Conservation (phyloP, 1,140 invertebrate genomes). For the Drosophila pandora region DNA sequence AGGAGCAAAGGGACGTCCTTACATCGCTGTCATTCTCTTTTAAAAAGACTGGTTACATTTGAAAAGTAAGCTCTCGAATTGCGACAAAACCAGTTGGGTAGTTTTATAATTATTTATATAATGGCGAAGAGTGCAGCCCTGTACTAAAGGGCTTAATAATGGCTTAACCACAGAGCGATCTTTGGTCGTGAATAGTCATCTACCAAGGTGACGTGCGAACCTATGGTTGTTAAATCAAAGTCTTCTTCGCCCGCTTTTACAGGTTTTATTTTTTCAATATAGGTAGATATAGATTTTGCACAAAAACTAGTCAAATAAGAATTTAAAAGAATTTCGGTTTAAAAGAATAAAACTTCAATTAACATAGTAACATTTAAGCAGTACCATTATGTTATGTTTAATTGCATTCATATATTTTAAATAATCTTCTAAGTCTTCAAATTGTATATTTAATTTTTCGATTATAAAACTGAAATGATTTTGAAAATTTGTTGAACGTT, state of each 20-base stretch:
- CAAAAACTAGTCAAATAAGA: too few relatives aligned
- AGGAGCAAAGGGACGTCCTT: not conserved
- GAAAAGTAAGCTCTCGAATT: not conserved
- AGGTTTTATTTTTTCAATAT: not conserved
- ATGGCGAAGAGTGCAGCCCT: not conserved
- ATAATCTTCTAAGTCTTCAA: not conserved
- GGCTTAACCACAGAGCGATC: constrained; percentile 1
- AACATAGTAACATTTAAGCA: too few relatives aligned
- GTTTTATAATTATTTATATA: not conserved
- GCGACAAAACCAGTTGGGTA: not conserved
- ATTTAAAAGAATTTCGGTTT: too few relatives aligned
- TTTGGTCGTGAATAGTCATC: not conserved
- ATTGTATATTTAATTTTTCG: not conserved
- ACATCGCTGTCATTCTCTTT: not conserved
- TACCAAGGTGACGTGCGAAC: not conserved
- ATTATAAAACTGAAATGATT: too few relatives aligned
- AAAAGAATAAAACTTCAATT: too few relatives aligned
- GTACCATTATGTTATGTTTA: too few relatives aligned
- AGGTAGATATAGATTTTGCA: too few relatives aligned
- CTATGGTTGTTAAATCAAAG: not conserved
- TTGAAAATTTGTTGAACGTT: not conserved
- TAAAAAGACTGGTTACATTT: not conserved
- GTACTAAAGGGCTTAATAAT: not conserved
- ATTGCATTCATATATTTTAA: too few relatives aligned
- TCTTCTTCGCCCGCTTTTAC: not conserved